A percentile compares a stretch with the other conserved stretches of the same genome.
These are phyloP conservation scores for Aurelia coerulea DNA, from an alignment of 30 jellyfish, hydroid and myxozoan species.

Conservation along the genomic window DNA sequence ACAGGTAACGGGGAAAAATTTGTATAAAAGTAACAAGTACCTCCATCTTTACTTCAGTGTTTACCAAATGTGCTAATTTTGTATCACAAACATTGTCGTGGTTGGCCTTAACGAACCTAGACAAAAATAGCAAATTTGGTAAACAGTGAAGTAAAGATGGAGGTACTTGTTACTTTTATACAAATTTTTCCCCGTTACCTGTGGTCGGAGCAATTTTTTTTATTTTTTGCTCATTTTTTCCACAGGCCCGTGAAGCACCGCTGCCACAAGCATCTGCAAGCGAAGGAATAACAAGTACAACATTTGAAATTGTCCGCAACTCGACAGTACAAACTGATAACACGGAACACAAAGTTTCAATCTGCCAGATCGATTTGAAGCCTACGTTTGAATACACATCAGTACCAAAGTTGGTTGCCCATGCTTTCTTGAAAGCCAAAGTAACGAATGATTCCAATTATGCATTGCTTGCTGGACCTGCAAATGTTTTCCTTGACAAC, in stretches of 20 bases:
- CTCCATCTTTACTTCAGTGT: no score
- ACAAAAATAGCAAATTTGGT: no score
- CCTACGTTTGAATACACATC: conserved; percentile 85
- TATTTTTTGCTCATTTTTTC: no score
- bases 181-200: no score
- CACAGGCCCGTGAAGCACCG: background rate
- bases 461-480: conserved; percentile 96
- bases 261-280: conserved; percentile 38
- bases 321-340: conserved; percentile 79
- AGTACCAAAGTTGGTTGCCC: conserved; percentile 88
- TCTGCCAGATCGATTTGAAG: conserved; percentile 72
- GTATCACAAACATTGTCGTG: no score
- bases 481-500: conserved; percentile 88
- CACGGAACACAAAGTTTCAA: conserved; percentile 86
- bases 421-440: conserved; percentile 85
- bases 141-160: no score
- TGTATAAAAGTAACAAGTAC: no score
- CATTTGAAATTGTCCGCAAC: conserved; percentile 81
- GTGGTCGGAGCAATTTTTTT: no score
- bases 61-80: no score
- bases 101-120: no score
- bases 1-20: no score
- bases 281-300: conserved; percentile 89
- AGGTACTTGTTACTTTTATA: no score
- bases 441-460: conserved; percentile 81